Percentiles rank a stretch among this genome's conserved stretches.
Evolutionary conservation across 2,888 invertebrate genomes (phyloP).

Genomic region (Heliothis peltigera): DNA sequence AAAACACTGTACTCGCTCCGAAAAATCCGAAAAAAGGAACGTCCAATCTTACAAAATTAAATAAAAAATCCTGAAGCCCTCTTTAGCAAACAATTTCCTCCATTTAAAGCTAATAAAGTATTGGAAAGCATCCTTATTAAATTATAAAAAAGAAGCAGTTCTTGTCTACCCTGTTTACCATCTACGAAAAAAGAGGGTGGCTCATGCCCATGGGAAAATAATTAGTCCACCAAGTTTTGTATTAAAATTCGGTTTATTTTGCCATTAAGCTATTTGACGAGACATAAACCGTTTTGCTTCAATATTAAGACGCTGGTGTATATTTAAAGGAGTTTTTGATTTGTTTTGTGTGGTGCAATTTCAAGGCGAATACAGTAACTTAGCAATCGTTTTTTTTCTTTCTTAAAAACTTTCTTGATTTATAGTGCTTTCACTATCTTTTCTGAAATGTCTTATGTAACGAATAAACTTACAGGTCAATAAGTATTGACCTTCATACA

Average conservation of each 20-base stretch:
- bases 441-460: no score
- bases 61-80: constrained; percentile 66
- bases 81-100: constrained; percentile 84
- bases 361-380: neutral
- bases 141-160: constrained; percentile 72
- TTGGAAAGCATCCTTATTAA: constrained; percentile 85
- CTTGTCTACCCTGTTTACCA: constrained; percentile 68
- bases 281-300: constrained; percentile 73
- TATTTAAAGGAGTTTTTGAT: constrained; percentile 71
- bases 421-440: no score
- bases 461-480: no score
- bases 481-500: no score
- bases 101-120: constrained; percentile 85
- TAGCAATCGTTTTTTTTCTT: no score
- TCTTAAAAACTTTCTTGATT: no score
- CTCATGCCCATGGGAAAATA: constrained; percentile 82
- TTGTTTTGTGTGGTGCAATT: constrained; percentile 57
- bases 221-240: constrained; percentile 74
- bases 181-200: constrained; percentile 63
- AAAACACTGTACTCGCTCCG: constrained; percentile 24
- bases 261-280: constrained; percentile 81
- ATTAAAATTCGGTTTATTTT: constrained; percentile 83
- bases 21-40: constrained; percentile 34
- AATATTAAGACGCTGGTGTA: constrained; percentile 71
- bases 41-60: constrained; percentile 47